Conservation (phyloP, 2,797 vertebrate genomes). For the Sebastolobus alascanus region DNA sequence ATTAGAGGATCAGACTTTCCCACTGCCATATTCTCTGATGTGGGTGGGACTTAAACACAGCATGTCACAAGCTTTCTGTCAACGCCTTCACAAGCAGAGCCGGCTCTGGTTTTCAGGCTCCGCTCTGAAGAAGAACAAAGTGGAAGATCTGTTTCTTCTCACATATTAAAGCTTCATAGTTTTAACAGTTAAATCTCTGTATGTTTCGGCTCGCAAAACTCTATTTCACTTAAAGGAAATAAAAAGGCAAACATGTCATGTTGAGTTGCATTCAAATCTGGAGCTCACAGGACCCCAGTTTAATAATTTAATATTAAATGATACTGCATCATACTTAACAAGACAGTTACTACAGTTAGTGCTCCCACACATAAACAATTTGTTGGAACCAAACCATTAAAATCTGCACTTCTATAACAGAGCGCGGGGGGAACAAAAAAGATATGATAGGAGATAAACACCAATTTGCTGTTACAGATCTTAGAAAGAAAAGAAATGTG, state of each 20-base stretch:
- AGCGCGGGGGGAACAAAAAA: neutral
- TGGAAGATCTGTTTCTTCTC: neutral
- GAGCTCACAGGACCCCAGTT: neutral
- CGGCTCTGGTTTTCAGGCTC: slow-evolving; percentile 5
- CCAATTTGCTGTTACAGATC: neutral
- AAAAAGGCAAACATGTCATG: neutral
- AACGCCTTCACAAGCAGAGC: neutral
- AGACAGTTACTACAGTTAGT: neutral
- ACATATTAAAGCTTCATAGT: neutral
- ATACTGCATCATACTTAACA: neutral
- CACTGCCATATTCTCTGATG: neutral
- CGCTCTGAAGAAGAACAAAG: neutral
- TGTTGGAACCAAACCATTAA: neutral
- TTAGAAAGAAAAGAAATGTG: neutral
- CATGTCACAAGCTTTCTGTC: slow-evolving; percentile 14
- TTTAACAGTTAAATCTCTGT: slow-evolving; percentile 3
- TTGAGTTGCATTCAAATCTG: neutral
- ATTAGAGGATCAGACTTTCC: neutral
- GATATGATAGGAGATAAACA: neutral
- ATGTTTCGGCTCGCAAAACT: neutral
- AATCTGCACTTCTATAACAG: neutral
- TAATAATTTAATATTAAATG: neutral
- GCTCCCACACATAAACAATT: neutral
- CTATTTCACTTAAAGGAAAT: neutral
- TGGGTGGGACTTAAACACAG: neutral